Evolutionary conservation across 1,140 invertebrate genomes (phyloP), one percentile per base, ranked within the genome.

Genomic region (Kradibia gibbosae): DNA sequence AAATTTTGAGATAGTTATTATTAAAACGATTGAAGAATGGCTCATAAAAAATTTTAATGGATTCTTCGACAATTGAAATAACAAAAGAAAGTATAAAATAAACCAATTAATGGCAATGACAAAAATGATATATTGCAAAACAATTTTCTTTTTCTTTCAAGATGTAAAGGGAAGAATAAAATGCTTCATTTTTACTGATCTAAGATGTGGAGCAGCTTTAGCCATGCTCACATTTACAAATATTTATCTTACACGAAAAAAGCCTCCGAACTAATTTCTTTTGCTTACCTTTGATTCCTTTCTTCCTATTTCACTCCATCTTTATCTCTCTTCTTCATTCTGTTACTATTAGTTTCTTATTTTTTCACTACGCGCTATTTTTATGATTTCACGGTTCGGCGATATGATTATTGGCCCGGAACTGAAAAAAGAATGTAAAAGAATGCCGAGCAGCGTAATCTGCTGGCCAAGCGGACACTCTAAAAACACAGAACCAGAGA

Each of bases 311-410:
- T 25, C 48, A 34, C 57, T 11, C 62, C 36, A 34, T 36, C 0
- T 13, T 10, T 50, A 22, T 45, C 45, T 25, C 20, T 10, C 28
- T 60, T 17, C 48, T 39, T 39, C 31, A 17, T 34, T 53, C 0
- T 25, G 13, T 36, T n/a, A 20, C 42, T 31, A 48, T 25, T 3
- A 17, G 42, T 1, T 36, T 22, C 62, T 39, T 39, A 5, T 10
- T 71, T 42, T 36, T 22, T 60, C 34, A n/a, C 39, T 25, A 57
- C 28, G 50, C 65, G 74, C 75, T 70, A 82, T 79, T 79, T 75
- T 82, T 70, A 74, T 70, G 81, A 82, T 78, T 82, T 79, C 55
- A 82, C 45, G 53, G 67, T 74, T 82, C 39, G 67, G 45, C n/a
- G 13, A 53, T 25, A 13, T 25, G 80, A 62, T 62, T 55, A 82